Evolutionary conservation across 1,140 invertebrate species (phyloP), one percentile per base, ranked within the genome.

Genomic region (Tetranychus urticae): DNA sequence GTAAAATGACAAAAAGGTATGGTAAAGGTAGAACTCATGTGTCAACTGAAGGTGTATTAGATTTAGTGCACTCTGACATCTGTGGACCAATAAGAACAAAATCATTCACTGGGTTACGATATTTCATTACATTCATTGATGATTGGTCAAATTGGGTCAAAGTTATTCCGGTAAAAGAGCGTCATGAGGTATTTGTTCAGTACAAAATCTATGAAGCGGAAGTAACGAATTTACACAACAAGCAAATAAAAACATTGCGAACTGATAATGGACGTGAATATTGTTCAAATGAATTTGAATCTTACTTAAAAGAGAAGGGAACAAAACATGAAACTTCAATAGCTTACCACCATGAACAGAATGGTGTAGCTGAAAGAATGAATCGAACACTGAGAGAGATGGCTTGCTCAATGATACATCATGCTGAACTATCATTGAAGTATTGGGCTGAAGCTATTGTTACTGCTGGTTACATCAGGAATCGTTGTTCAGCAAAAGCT

Each of bases 1-100:
- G 48, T 52, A 52, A 52, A 52, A 52, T 33, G 48, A 52, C 48
- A 4, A 52, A 33, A 14, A 52, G 3, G 3, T 4, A n/a, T 4
- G 4, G 6, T 52, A 4, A 4, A 4, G 33, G 33, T 4, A 4
- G 33, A 33, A 23, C 48, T 23, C 14, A 52, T 6, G 14, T 33
- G 3, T 6, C 3, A 33, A 52, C 48, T 23, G 33, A 52, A 6
- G 4, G 3, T 6, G 48, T 52, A 23, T 52, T 52, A 52, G 48
- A 52, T 23, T 33, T 52, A 6, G 14, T 52, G 4, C 58, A 66
- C 48, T 35, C 52, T 1, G 74, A 77, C 68, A 65, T 73, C 1
- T 72, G 72, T 62, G 74, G 74, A 1, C 72, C 73, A n/a, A 74
- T 77, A 67, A 62, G 71, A 39, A 63, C 59, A 14, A 56, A 57